Percentiles rank a stretch among this genome's conserved stretches.
Evolutionary conservation across 2,797 vertebrate species (phyloP).

Genomic region (Rhynchonycteris naso): DNA sequence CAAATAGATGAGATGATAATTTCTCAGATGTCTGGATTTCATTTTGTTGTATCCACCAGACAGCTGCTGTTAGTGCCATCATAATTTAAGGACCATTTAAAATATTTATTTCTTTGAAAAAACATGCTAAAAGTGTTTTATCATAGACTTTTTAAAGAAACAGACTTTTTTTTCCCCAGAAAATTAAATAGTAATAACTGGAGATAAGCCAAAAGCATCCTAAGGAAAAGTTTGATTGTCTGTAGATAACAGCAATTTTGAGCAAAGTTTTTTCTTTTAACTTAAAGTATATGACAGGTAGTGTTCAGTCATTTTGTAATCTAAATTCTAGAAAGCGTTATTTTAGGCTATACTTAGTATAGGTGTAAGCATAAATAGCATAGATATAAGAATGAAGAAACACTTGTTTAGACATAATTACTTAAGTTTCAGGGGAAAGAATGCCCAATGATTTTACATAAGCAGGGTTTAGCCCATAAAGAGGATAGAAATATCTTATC

Average conservation of each 20-base stretch:
- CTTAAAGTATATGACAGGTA: background rate
- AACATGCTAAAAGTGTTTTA: background rate
- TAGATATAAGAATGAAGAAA: conserved; percentile 18
- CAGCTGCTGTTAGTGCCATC: background rate
- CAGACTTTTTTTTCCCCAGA: background rate
- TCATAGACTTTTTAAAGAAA: background rate
- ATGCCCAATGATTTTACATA: conserved; percentile 79
- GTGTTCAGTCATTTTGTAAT: conserved; percentile 11
- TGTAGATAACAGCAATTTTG: background rate
- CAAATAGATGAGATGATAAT: background rate
- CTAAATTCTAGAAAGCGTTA: background rate
- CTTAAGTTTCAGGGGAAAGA: conserved; percentile 55
- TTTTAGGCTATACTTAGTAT: background rate
- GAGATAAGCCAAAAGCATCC: background rate
- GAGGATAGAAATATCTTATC: conserved; percentile 86
- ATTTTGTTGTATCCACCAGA: background rate
- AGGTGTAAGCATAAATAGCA: background rate
- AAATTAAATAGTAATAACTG: conserved; percentile 14
- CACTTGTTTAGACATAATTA: conserved; percentile 55
- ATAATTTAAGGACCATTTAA: background rate
- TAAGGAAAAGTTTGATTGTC: background rate
- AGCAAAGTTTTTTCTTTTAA: background rate
- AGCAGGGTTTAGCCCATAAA: conserved; percentile 82
- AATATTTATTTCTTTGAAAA: conserved; percentile 21
- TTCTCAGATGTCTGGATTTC: background rate